phyloP scores from a whole-genome alignment of 2,797 vertebrate species.

The Pyrocephalus nanus region DNA sequence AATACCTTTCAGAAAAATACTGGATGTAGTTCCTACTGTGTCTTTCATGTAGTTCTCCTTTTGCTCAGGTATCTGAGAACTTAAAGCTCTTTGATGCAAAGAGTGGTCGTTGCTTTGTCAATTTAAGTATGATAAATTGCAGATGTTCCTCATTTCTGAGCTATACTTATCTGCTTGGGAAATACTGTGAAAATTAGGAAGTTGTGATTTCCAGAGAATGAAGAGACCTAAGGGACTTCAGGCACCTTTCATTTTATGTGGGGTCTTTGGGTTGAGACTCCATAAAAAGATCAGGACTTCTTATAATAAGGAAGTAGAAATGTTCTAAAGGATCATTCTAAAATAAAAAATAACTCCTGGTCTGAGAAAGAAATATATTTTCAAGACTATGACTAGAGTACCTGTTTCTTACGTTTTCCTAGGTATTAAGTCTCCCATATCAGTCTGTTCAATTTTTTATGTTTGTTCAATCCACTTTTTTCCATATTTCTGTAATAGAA shows the following conservation, averaged over 20 bases:
- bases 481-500: not conserved
- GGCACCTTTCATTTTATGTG: not conserved
- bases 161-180: not conserved
- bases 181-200: not conserved
- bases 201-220: not conserved
- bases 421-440: not conserved
- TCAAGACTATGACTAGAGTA: not conserved
- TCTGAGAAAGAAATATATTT: not conserved
- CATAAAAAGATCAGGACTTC: not conserved
- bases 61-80: not conserved
- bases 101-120: not conserved
- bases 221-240: not conserved
- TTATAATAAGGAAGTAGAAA: not conserved
- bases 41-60: not conserved
- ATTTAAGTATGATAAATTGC: not conserved
- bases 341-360: not conserved
- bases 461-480: not conserved
- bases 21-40: not conserved
- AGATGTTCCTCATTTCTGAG: not conserved
- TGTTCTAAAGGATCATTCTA: not conserved
- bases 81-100: not conserved
- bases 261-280: not conserved
- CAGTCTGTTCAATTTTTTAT: not conserved
- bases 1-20: not conserved
- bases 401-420: not conserved